Conservation (phyloP, 2,113 vertebrate species). For the Thryonomys swinderianus region DNA sequence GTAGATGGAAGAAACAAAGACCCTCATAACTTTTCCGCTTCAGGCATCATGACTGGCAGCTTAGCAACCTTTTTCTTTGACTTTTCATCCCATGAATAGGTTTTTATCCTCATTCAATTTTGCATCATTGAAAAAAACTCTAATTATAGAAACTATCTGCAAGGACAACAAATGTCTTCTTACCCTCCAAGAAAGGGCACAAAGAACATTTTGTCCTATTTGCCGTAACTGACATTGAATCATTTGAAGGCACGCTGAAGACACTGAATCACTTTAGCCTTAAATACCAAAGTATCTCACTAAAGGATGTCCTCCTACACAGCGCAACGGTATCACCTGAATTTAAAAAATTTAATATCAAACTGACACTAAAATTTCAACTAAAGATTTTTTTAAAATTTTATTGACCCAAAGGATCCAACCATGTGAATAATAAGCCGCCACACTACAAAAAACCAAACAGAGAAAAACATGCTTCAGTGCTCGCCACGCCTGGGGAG, state of each 20-base stretch:
- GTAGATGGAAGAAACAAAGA: background rate
- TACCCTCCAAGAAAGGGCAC: background rate
- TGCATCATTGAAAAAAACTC: constrained; percentile 3
- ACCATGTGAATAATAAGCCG: background rate
- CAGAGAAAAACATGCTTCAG: background rate
- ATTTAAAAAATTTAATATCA: background rate
- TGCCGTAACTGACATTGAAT: background rate
- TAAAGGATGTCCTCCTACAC: background rate
- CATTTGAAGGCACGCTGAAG: background rate
- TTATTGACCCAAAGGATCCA: background rate
- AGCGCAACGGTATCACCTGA: background rate
- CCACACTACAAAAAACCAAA: background rate
- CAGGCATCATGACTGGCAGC: background rate
- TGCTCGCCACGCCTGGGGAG: background rate
- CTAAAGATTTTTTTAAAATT: background rate
- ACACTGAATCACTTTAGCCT: background rate
- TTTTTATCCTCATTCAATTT: background rate
- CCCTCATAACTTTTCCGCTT: background rate
- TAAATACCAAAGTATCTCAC: background rate
- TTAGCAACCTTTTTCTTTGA: background rate
- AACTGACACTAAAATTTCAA: background rate
- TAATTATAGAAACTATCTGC: background rate
- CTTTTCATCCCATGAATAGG: background rate
- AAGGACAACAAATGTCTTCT: background rate
- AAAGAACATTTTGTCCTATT: background rate